These are phyloP conservation scores for Pseudomyrmex pallidus DNA, from an alignment of 1,140 invertebrate genomes.

Conservation along the genomic window DNA sequence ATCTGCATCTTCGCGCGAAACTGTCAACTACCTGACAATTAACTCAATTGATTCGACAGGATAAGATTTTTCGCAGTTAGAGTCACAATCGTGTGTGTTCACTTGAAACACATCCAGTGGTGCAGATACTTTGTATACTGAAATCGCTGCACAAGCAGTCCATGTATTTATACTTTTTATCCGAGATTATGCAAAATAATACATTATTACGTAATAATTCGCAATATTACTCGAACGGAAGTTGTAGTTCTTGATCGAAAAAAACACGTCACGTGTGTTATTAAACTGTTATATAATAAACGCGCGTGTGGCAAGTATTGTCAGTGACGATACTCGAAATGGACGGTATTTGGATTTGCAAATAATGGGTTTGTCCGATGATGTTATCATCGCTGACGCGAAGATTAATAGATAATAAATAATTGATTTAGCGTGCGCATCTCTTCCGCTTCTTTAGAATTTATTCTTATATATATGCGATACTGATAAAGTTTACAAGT, in stretches of 20 bases:
- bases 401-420: background rate
- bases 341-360: background rate
- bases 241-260: background rate
- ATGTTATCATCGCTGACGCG: background rate
- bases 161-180: constrained; percentile 20
- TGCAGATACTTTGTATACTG: background rate
- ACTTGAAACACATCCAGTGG: background rate
- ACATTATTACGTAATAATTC: background rate
- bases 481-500: background rate
- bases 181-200: background rate
- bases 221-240: constrained; percentile 1
- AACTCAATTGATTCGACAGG: too few species aligned
- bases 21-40: too few species aligned
- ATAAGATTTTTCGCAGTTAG: too few species aligned
- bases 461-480: constrained; percentile 17
- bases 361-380: background rate
- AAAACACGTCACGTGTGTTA: constrained; percentile 10
- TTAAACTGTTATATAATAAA: constrained; percentile 29
- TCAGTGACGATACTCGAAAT: background rate
- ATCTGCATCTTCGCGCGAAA: constrained; percentile 45
- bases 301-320: background rate
- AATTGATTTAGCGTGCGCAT: background rate
- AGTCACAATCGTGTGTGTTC: background rate
- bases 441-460: background rate
- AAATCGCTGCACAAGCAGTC: constrained; percentile 1